Evolutionary conservation across 2,113 vertebrate genomes (phyloP).

Genomic region (Tachysurus vachellii): DNA sequence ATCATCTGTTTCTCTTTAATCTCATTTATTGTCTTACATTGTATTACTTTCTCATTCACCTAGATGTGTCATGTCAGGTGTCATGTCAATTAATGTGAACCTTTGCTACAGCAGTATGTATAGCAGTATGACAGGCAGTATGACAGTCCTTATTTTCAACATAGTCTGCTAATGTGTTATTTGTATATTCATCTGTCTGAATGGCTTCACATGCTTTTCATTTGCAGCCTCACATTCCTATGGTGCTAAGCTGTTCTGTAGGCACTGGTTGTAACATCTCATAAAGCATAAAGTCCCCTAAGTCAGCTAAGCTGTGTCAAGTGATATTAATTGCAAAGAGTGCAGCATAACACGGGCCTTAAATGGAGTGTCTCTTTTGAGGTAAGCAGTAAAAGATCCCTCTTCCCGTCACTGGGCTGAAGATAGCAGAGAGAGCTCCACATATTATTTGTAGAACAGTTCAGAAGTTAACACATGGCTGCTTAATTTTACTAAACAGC

Average conservation of each 20-base stretch:
- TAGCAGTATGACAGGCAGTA: too few species aligned
- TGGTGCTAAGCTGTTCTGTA: neutral
- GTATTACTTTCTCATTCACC: slow-evolving; percentile 27
- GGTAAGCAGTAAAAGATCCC: slow-evolving; percentile 49
- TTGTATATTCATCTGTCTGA: slow-evolving; percentile 6
- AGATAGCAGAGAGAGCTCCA: slow-evolving; percentile 55
- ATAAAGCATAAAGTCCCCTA: slow-evolving; percentile 7
- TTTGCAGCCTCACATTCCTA: neutral
- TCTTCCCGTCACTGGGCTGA: slow-evolving; percentile 44
- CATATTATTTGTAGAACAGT: slow-evolving; percentile 27
- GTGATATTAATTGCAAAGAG: slow-evolving; percentile 30
- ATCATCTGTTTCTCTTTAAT: neutral
- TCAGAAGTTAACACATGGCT: neutral
- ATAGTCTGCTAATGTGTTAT: neutral
- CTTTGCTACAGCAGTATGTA: neutral
- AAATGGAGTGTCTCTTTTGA: slow-evolving; percentile 42
- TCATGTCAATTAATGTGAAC: slow-evolving; percentile 36
- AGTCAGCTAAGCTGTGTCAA: slow-evolving; percentile 37
- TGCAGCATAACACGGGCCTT: slow-evolving; percentile 30
- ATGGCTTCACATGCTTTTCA: neutral
- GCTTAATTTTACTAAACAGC: neutral
- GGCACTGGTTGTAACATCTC: neutral
- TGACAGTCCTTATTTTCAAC: neutral
- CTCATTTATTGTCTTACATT: slow-evolving; percentile 37
- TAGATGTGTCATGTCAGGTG: slow-evolving; percentile 20